Percentiles rank a stretch among this genome's conserved stretches.
These are phyloP conservation scores for Baccha elongata DNA, from an alignment of 2,888 invertebrate species.

Conservation along the genomic window DNA sequence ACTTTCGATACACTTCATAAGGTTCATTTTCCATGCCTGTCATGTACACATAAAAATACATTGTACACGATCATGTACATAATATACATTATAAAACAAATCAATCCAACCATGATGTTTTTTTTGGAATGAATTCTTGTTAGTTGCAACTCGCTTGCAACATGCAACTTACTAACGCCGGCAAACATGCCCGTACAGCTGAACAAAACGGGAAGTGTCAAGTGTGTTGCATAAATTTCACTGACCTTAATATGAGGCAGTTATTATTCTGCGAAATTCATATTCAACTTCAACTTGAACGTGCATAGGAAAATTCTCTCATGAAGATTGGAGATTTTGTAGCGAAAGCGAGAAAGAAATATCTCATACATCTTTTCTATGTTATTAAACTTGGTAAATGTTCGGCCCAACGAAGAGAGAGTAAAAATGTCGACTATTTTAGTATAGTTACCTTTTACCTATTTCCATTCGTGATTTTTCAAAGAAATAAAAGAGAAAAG, in stretches of 20 bases:
- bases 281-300: no score
- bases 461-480: not conserved
- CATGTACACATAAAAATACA: not conserved
- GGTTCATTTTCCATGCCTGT: no score
- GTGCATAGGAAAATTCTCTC: not conserved
- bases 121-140: not conserved
- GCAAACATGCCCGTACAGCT: not conserved
- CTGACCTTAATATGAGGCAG: slow-evolving; percentile 28
- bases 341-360: no score
- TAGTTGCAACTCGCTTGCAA: slow-evolving; percentile 7
- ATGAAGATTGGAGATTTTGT: no score
- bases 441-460: not conserved
- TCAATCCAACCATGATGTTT: not conserved
- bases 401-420: not conserved
- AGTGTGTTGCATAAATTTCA: slow-evolving; percentile 53
- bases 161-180: slow-evolving; percentile 3
- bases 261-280: no score
- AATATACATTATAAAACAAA: not conserved
- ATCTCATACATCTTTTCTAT: not conserved
- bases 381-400: not conserved
- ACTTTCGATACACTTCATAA: no score
- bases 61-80: not conserved
- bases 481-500: not conserved
- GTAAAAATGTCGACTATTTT: not conserved
- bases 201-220: slow-evolving; percentile 11